Base-by-base conservation (phyloP, 2,888 invertebrate species). In the Acanthosoma haemorrhoidale region DNA sequence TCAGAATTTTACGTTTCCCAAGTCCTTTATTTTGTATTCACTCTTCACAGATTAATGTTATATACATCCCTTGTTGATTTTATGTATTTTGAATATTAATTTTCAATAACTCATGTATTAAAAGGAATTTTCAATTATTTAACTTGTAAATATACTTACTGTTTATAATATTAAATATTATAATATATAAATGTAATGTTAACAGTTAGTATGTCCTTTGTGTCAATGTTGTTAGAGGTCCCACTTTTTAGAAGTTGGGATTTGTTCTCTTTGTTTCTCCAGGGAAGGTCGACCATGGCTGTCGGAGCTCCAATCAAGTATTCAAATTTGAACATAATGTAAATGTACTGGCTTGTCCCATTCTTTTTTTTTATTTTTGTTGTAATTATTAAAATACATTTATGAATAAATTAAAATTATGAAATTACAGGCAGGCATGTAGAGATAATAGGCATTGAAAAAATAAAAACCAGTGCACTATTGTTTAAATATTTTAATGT, bases 71-170 rank as follows among this genome's bases (percentile, higher is more conserved):
- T 36, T 63, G 21, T 64, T 3, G 15, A 15, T 38, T 36, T 61
- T 61, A 18, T 61, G 32, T 36, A 29, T 32, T 60, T 29, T 15
- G 29, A 18, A 31, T 43, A 32, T 67, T 57, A 9, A 51, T 25
- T 67, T 43, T 31, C 34, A 59, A 25, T 41, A 31, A 41, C 21
- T 41, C 64, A 64, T 64, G 64, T 29, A 39, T 64, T 63, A 41
- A 39, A 21, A 38, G 39, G 39, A 38, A 38, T 66, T 38, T 51
- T 67, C 57, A 67, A 67, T 67, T 67, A 57, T 67, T 31, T 51
- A 64, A 69, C 32, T 43, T 70, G 59, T 70, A 70, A 59, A 70
- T 70, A 69, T 69, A 64, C 57, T 69, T 59, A 38, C 38, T 69
- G 57, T 69, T 57, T 69, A 69, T 69, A 61, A 36, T 61, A 69